Evolutionary conservation across 2,797 vertebrate genomes (phyloP).

Genomic region (Anniella stebbinsi): DNA sequence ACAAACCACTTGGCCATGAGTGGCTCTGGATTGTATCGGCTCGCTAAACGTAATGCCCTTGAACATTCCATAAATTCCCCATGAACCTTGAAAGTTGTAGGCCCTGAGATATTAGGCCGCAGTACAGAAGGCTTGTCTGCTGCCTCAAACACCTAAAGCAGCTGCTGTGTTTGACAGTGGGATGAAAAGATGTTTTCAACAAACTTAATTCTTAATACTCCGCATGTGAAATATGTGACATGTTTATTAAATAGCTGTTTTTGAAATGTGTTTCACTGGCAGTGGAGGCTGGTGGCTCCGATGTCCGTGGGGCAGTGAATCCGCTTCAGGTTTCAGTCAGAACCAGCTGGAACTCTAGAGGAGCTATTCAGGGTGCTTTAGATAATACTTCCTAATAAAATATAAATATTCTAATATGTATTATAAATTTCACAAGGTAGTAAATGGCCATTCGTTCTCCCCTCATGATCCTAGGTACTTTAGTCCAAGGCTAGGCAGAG

Average conservation of each 20-base stretch:
- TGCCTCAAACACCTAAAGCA: slow-evolving; percentile 29
- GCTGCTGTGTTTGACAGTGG: not conserved
- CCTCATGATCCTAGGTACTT: too few species aligned
- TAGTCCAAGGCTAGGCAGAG: too few species aligned
- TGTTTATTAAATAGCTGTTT: not conserved
- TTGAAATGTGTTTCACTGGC: not conserved
- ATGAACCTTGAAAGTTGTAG: slow-evolving; percentile 26
- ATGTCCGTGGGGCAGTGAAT: too few species aligned
- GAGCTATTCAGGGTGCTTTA: too few species aligned
- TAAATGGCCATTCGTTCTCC: not conserved
- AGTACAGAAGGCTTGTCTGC: not conserved
- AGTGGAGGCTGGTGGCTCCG: too few species aligned
- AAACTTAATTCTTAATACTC: not conserved
- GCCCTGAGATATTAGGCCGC: not conserved
- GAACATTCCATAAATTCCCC: slow-evolving; percentile 11
- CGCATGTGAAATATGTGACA: not conserved
- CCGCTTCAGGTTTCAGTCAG: too few species aligned
- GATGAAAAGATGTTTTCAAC: not conserved
- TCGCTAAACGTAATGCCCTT: slow-evolving; percentile 47
- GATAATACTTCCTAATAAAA: too few species aligned
- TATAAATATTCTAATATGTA: too few species aligned
- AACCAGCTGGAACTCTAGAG: too few species aligned
- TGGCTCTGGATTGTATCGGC: slow-evolving; percentile 15
- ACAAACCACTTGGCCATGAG: not conserved
- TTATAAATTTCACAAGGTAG: not conserved